Evolutionary conservation across 2,113 vertebrate species (phyloP).

Genomic region (Kryptolebias marmoratus): DNA sequence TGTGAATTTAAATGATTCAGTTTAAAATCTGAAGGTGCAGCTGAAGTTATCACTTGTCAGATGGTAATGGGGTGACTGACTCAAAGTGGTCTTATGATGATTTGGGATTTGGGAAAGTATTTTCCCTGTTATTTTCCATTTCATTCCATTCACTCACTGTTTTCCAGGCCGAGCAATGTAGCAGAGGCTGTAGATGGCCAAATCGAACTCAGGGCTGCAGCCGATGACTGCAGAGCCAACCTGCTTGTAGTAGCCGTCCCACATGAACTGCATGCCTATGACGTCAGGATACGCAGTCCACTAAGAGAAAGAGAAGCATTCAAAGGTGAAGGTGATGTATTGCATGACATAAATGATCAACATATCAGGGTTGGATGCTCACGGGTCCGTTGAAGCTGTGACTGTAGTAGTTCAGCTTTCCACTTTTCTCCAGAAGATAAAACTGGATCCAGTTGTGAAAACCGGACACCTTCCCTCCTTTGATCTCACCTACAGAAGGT

Average conservation of each 20-base stretch:
- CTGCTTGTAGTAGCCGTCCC: conserved; percentile 92
- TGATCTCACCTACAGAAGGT: conserved; percentile 87
- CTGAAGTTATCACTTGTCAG: neutral
- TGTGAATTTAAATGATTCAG: neutral
- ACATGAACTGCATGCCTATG: conserved; percentile 91
- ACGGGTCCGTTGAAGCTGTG: conserved; percentile 92
- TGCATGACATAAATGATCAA: neutral
- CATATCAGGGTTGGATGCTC: conserved; percentile 50
- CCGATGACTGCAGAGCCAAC: conserved; percentile 91
- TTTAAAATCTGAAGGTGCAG: neutral
- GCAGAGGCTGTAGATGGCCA: conserved; percentile 90
- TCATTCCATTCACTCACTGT: conserved; percentile 79
- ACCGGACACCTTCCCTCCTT: conserved; percentile 90
- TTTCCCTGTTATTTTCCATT: neutral
- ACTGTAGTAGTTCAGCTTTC: conserved; percentile 89
- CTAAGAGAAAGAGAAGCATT: conserved; percentile 67
- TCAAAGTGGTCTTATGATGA: neutral
- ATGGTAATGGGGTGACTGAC: neutral
- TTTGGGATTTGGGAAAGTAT: neutral
- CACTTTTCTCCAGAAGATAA: conserved; percentile 89
- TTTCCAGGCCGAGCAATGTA: conserved; percentile 89
- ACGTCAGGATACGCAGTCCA: conserved; percentile 89
- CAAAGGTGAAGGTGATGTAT: neutral
- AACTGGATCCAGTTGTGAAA: conserved; percentile 98
- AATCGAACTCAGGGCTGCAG: conserved; percentile 93